Conservation (phyloP, 2,113 vertebrate genomes). For the Entomyzon cyanotis region DNA sequence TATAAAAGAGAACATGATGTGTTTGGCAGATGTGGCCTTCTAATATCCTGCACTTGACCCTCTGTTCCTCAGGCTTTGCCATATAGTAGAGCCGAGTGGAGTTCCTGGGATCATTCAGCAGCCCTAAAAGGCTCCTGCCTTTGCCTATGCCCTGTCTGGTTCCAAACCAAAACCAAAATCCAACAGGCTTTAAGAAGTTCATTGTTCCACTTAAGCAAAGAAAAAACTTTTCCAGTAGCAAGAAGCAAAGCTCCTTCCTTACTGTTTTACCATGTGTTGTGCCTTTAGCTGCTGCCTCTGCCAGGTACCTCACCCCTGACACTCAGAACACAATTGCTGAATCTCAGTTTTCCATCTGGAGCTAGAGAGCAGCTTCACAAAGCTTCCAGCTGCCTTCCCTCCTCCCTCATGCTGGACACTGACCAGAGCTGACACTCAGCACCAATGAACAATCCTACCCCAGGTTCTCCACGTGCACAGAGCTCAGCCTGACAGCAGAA, state of each 20-base stretch:
- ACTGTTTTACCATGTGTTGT: not conserved
- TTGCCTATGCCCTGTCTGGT: not conserved
- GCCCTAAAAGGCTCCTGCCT: not conserved
- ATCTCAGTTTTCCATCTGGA: not conserved
- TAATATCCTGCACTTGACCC: not conserved
- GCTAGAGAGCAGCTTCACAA: not conserved
- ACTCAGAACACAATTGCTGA: not conserved
- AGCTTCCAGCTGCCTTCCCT: not conserved
- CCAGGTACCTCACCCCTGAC: not conserved
- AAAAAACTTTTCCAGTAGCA: not conserved
- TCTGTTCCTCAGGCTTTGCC: not conserved
- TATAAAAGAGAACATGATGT: not conserved
- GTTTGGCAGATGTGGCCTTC: not conserved
- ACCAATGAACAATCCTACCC: not conserved
- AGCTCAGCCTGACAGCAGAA: not conserved
- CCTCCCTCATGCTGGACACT: fast-evolving
- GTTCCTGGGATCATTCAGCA: not conserved
- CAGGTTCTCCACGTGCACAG: fast-evolving
- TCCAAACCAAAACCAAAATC: not conserved
- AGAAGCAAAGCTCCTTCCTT: not conserved
- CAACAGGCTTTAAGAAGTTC: not conserved
- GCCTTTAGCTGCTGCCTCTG: not conserved
- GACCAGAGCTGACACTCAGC: not conserved
- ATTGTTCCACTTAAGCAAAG: not conserved
- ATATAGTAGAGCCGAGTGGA: fast-evolving